Evolutionary conservation across 2,888 invertebrate genomes (phyloP), one percentile per base, ranked within the genome.

Genomic region (Phasia obesa): DNA sequence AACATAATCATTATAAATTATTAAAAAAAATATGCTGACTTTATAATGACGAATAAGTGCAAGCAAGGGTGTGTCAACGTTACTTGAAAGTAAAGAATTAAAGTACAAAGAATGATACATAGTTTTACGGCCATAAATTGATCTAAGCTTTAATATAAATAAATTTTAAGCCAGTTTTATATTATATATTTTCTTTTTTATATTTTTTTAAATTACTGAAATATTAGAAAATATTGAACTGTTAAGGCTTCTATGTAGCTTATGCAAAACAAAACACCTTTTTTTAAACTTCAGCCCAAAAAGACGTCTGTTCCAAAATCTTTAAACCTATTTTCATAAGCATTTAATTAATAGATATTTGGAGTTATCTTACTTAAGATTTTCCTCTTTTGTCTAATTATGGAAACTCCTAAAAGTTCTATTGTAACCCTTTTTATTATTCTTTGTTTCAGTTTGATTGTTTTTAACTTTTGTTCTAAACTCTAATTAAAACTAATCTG

Each of bases 401-500:
- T 15, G 3, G 35, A 23, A 49, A 57, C 47, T 49, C 31, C 17
- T 44, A 70, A 27, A 23, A 57, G 23, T 51, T 65, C 23, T 53
- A 23, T 44, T 31, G 2, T 51, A 71, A 64, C 47, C 71, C 51
- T 57, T 64, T 57, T 17, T 9, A 4, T 19, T 21, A 15, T 15
- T 31, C 15, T 31, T 31, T 21, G 6, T 44, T 62, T n/a, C 31
- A n/a, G 15, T 35, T 62, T 53, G 27, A 78, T 78, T 71, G 57
- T 57, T 64, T 47, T 57, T 42, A 62, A 47, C 70, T 80, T 69
- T 57, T 47, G 55, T 77, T 82, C 57, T 19, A 59, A 79, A 79
- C 79, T 62, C 83, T 83, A 83, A 83, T 83, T 83, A 83, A 83
- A 79, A 83, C 83, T 83, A 83, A 83, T 79, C 79, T 79, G 83